Evolutionary conservation across 2,797 vertebrate species (phyloP).

Genomic region (Malacoraja senta): DNA sequence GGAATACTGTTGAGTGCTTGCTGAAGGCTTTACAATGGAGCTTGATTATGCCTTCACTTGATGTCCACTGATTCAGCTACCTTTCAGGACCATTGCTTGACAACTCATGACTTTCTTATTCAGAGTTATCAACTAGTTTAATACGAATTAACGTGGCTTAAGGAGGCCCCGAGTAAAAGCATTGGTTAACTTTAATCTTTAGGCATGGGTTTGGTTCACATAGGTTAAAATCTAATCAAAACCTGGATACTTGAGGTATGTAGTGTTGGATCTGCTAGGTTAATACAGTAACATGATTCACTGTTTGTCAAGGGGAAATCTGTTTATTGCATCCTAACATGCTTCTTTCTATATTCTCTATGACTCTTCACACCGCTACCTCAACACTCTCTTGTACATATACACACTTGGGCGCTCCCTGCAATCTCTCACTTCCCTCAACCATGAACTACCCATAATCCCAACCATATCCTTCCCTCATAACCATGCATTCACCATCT

Average conservation of each 20-base stretch:
- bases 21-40: neutral
- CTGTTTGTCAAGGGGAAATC: neutral
- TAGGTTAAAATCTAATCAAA: neutral
- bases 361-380: neutral
- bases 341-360: neutral
- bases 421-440: neutral
- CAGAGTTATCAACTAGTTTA: neutral
- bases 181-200: neutral
- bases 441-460: neutral
- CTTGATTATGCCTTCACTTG: neutral
- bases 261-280: neutral
- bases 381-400: too few species aligned
- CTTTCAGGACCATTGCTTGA: neutral
- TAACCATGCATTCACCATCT: neutral
- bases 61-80: neutral
- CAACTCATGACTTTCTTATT: neutral
- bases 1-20: neutral
- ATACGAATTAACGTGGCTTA: neutral
- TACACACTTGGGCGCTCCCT: neutral
- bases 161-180: neutral
- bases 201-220: neutral
- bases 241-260: neutral
- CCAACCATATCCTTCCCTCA: neutral
- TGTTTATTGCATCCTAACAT: neutral
- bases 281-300: neutral